Conservation (phyloP, 2,797 vertebrate species). For the Coranthus polyacanthus region DNA sequence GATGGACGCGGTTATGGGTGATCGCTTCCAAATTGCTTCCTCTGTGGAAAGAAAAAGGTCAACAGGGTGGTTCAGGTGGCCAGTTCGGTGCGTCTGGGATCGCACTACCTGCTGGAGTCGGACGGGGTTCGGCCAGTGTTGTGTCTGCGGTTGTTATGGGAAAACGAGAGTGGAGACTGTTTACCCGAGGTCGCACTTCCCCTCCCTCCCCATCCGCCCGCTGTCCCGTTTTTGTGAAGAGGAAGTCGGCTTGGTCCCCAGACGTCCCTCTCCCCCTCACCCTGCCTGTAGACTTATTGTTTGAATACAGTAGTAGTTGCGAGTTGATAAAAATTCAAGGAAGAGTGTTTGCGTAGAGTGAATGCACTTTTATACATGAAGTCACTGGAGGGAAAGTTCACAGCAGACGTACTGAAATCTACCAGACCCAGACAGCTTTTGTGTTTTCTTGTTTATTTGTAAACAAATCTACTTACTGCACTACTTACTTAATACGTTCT, state of each 20-base stretch:
- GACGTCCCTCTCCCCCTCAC: slow-evolving; percentile 47
- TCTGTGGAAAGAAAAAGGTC: slow-evolving; percentile 57
- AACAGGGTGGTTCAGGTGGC: slow-evolving; percentile 54
- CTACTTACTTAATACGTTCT: too few species aligned
- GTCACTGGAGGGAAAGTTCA: slow-evolving; percentile 57
- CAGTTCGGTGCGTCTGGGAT: slow-evolving; percentile 36
- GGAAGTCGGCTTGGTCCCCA: slow-evolving; percentile 77
- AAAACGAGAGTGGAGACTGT: slow-evolving; percentile 71
- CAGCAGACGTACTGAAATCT: slow-evolving; percentile 42
- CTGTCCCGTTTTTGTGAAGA: slow-evolving; percentile 60
- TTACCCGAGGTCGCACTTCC: slow-evolving; percentile 70
- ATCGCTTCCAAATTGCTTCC: slow-evolving; percentile 77
- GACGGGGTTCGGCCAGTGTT: slow-evolving; percentile 46
- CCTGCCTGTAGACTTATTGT: slow-evolving; percentile 71
- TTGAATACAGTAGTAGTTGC: slow-evolving; percentile 72
- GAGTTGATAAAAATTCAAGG: slow-evolving; percentile 74
- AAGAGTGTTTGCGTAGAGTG: slow-evolving; percentile 66
- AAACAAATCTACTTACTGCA: slow-evolving; percentile 44
- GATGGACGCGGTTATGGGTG: slow-evolving; percentile 59
- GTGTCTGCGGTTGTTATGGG: slow-evolving; percentile 69
- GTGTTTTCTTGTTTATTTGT: slow-evolving; percentile 75
- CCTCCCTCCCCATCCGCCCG: slow-evolving; percentile 62
- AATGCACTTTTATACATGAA: slow-evolving; percentile 59
- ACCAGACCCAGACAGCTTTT: slow-evolving; percentile 51
- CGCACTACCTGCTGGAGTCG: slow-evolving; percentile 38